Evolutionary conservation across 30 jellyfish, hydroid and myxozoan species (phyloP), one percentile per base, ranked within the genome.

Genomic region (Aurelia aurita complex sp. Pacific): DNA sequence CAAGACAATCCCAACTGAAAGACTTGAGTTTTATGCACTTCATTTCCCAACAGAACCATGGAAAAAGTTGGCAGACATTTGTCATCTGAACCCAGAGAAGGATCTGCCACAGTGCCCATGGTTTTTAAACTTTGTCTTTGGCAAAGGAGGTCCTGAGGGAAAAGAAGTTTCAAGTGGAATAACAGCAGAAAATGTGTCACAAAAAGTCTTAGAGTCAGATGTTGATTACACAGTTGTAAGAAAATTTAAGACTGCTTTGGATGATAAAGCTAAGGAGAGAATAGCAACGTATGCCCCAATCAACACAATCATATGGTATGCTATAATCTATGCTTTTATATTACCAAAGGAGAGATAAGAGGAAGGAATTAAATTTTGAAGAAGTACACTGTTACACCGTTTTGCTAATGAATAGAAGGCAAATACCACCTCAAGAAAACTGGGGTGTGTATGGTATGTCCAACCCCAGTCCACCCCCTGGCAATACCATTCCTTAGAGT

Each of bases 31-130:
- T 64, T 78, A 54, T 57, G 96, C 96, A 34, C 55, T 52, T 2
- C 90, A 87, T 57, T 87, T 87, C 18, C 96, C 96, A 17, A 61
- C 87, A 18, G 96, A 87, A 18, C 87, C 96, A 18, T 87, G 96
- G 96, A 87, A 87, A 62, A 87, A 77, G 19, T 68, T 87, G 70
- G 90, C 96, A 38, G 90, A 87, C 72, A n/a, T 87, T 2, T 77
- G 90, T 54, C 96, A 87, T 72, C 62, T 87, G 60, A 85, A 87
- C 51, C 96, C 96, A 14, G 87, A 87, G 23, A 77, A 65, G 40
- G 96, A 87, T 65, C 8, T 87, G 4, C 96, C 96, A 23, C 96
- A 87, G 59, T 87, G 96, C 80, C 80, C 86, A 18, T 87, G 96
- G 96, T 87, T 87, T 73, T 64, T 87, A 66, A 76, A 34, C 52